Percentiles rank a stretch among this genome's conserved stretches.
Conservation (phyloP, 2,113 vertebrate genomes). For the Colossoma macropomum region DNA sequence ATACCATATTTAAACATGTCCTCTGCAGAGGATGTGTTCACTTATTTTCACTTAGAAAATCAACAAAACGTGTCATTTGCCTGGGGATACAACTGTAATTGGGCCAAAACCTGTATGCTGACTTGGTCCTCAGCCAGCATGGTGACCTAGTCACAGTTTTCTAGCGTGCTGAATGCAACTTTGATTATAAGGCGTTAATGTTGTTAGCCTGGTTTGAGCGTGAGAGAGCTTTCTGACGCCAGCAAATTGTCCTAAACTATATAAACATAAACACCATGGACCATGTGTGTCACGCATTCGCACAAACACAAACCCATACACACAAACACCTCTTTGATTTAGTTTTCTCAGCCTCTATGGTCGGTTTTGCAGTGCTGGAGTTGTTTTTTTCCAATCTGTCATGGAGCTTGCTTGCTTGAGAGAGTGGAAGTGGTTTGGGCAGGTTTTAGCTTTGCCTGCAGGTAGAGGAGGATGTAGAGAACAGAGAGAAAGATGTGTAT, state of each 20-base stretch:
- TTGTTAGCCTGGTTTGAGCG: background rate
- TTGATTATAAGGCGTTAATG: background rate
- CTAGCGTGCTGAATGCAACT: background rate
- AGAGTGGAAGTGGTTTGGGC: background rate
- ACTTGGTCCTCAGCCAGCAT: background rate
- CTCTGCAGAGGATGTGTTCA: too few relatives aligned
- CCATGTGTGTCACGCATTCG: conserved; percentile 1
- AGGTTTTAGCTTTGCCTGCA: conserved; percentile 1
- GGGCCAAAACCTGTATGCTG: background rate
- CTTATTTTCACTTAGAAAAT: too few relatives aligned
- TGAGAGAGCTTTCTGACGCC: conserved; percentile 7
- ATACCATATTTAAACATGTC: too few relatives aligned
- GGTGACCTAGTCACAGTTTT: conserved; percentile 2
- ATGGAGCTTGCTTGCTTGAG: background rate
- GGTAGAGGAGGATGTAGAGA: conserved; percentile 4
- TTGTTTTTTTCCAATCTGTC: conserved; percentile 4
- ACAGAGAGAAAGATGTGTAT: background rate
- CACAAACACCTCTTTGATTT: background rate
- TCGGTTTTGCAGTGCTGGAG: conserved; percentile 13
- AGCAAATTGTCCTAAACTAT: background rate
- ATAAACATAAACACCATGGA: conserved; percentile 17
- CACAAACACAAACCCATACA: background rate
- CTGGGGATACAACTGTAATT: background rate
- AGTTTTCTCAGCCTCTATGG: background rate
- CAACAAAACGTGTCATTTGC: too few relatives aligned